phyloP scores from a whole-genome alignment of 1,140 invertebrate genomes.

The Gonioctena quinquepunctata region DNA sequence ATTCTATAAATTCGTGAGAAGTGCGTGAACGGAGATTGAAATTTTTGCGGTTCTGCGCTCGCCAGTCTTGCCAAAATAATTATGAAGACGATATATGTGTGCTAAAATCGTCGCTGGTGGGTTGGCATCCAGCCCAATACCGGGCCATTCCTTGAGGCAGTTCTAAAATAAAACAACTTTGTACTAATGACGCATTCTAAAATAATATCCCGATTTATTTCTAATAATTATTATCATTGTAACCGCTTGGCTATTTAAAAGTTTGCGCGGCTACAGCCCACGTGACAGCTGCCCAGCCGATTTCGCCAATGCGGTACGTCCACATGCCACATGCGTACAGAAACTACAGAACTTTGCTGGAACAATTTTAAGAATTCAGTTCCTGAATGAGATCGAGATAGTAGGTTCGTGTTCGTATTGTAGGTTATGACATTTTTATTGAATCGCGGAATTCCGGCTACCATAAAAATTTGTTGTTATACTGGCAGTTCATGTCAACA shows the following conservation, averaged over 20 bases:
- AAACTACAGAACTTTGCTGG: not conserved
- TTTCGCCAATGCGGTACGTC: constrained; percentile 59
- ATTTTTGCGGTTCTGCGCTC: constrained; percentile 35
- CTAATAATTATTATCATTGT: constrained; percentile 25
- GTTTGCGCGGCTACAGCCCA: constrained; percentile 20
- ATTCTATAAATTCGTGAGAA: not conserved
- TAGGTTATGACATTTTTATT: no score
- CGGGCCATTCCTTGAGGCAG: constrained; percentile 37
- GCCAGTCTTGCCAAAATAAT: constrained; percentile 71
- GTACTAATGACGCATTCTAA: constrained; percentile 35
- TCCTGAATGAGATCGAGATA: not conserved
- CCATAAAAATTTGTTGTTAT: no score
- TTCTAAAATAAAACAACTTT: constrained; percentile 44
- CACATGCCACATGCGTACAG: constrained; percentile 54
- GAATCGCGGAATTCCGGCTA: no score
- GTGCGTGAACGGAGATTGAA: not conserved
- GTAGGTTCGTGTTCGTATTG: not conserved
- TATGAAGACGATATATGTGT: constrained; percentile 68
- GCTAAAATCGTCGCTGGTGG: constrained; percentile 73
- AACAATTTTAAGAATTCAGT: not conserved
- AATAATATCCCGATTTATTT: constrained; percentile 28
- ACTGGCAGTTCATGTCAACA: no score
- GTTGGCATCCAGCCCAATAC: constrained; percentile 61
- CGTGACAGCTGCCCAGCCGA: constrained; percentile 32
- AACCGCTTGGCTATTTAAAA: constrained; percentile 20